Percentiles rank a stretch among this genome's conserved stretches.
Conservation (phyloP, 2,888 invertebrate genomes). For the Luperina testacea region DNA sequence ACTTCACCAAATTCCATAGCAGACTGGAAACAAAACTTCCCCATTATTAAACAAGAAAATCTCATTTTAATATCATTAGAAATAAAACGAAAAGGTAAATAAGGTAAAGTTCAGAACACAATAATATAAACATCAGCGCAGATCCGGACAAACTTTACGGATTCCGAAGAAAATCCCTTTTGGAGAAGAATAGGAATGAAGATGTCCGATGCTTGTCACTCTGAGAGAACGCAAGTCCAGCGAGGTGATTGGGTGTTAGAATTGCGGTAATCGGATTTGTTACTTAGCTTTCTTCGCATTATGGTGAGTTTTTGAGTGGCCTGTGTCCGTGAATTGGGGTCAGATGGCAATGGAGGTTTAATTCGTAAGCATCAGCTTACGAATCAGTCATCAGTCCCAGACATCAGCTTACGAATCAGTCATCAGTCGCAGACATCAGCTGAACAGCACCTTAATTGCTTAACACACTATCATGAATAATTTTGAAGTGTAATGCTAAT, state of each 20-base stretch:
- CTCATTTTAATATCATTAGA: constrained; percentile 33
- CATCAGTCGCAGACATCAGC: too few species aligned
- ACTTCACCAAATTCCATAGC: background rate
- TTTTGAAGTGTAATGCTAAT: background rate
- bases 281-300: constrained; percentile 24
- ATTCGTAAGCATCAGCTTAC: background rate
- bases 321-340: background rate
- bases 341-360: background rate
- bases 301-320: constrained; percentile 30
- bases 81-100: constrained; percentile 28
- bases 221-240: constrained; percentile 28
- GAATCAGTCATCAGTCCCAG: too few species aligned
- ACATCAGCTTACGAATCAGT: too few species aligned
- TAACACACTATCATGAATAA: background rate
- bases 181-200: constrained; percentile 33
- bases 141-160: constrained; percentile 36
- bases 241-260: constrained; percentile 8
- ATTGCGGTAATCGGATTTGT: constrained; percentile 36
- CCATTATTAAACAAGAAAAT: constrained; percentile 40
- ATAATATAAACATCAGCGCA: constrained; percentile 49
- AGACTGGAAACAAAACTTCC: constrained; percentile 14
- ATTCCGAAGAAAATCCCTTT: constrained; percentile 36
- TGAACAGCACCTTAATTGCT: background rate
- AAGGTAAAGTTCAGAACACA: constrained; percentile 43
- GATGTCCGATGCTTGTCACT: constrained; percentile 38